phyloP scores from a whole-genome alignment of 2,797 vertebrate genomes.

The Notolabrus celidotus region DNA sequence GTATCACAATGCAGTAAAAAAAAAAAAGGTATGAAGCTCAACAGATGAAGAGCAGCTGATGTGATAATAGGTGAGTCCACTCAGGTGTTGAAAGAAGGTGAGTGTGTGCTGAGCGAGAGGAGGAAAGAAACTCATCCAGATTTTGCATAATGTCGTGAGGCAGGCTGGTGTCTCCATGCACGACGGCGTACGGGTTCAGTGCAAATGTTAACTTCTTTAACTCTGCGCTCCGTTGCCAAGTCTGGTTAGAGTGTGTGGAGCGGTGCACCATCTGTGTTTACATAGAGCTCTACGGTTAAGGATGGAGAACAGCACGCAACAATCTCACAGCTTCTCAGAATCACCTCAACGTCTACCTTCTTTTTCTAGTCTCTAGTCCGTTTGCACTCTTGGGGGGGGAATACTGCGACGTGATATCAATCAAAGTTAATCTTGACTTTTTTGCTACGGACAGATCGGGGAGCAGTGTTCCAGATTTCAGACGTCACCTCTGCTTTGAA shows the following conservation, averaged over 20 bases:
- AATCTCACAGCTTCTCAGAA: slow-evolving; percentile 35
- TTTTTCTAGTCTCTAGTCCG: slow-evolving; percentile 4
- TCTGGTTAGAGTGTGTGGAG: slow-evolving; percentile 64
- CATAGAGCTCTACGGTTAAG: slow-evolving; percentile 41
- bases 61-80: slow-evolving; percentile 30
- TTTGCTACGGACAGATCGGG: slow-evolving; percentile 36
- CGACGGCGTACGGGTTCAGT: slow-evolving; percentile 75
- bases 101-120: slow-evolving; percentile 24
- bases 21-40: slow-evolving; percentile 45
- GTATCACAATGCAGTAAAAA: slow-evolving; percentile 44
- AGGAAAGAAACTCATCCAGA: slow-evolving; percentile 59
- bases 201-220: slow-evolving; percentile 76
- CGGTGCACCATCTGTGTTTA: slow-evolving; percentile 69
- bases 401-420: slow-evolving; percentile 30
- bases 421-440: slow-evolving; percentile 23
- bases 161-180: slow-evolving; percentile 79
- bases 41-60: slow-evolving; percentile 38
- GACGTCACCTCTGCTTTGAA: slow-evolving; percentile 71
- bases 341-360: slow-evolving; percentile 19
- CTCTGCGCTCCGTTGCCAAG: slow-evolving; percentile 49
- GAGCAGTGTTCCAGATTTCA: slow-evolving; percentile 46
- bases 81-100: slow-evolving; percentile 12
- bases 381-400: slow-evolving; percentile 21
- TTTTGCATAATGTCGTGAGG: slow-evolving; percentile 84
- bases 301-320: slow-evolving; percentile 50